These are phyloP conservation scores for Antrozous pallidus DNA, from an alignment of 2,797 vertebrate genomes.

Conservation along the genomic window DNA sequence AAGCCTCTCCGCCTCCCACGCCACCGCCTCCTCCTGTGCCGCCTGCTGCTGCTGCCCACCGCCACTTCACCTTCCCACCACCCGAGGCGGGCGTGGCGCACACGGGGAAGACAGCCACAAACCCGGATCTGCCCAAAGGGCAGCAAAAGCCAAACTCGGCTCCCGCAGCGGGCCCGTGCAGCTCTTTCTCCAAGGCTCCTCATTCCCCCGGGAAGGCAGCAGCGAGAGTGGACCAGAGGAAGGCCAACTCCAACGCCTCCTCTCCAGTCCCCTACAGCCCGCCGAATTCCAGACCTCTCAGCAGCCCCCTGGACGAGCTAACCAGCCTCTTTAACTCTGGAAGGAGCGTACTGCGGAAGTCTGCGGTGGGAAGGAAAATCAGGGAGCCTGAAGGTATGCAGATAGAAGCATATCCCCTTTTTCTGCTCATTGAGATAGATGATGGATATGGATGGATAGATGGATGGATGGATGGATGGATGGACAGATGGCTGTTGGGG, in stretches of 20 bases:
- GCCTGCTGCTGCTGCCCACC: conserved; percentile 81
- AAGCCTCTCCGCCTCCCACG: conserved; percentile 88
- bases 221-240: conserved; percentile 87
- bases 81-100: conserved; percentile 85
- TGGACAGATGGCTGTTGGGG: not conserved
- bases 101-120: conserved; percentile 80
- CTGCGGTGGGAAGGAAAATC: conserved; percentile 91
- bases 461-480: not conserved
- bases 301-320: conserved; percentile 96
- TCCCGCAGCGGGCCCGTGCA: conserved; percentile 79
- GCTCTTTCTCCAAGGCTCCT: conserved; percentile 84
- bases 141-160: conserved; percentile 81
- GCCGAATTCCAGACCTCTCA: conserved; percentile 88
- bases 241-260: conserved; percentile 87
- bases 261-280: conserved; percentile 90
- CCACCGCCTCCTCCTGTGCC: conserved; percentile 86
- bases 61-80: conserved; percentile 91
- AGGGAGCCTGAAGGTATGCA: conserved; percentile 89
- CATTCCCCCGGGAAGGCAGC: conserved; percentile 90
- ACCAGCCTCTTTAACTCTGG: conserved; percentile 95
- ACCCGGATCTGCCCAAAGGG: conserved; percentile 84
- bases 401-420: not conserved
- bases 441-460: not conserved
- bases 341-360: conserved; percentile 91
- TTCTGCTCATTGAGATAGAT: not conserved